Evolutionary conservation across 2,797 vertebrate genomes (phyloP).

Genomic region (Sebastes kiyomatsui): DNA sequence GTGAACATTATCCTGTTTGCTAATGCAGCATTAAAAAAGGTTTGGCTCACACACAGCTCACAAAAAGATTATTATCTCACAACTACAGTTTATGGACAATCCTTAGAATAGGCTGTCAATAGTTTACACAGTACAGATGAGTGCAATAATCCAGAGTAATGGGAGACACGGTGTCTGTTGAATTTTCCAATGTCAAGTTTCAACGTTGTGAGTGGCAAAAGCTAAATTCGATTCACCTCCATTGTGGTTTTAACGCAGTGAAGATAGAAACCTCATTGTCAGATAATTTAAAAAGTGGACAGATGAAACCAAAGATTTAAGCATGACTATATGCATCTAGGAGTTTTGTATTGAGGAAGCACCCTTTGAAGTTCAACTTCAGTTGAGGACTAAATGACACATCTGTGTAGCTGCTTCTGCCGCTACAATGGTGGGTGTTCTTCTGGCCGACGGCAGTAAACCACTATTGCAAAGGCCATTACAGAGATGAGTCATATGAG

Average conservation of each 20-base stretch:
- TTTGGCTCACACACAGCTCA: too few species aligned
- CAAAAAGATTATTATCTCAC: too few species aligned
- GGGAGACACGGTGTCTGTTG: not conserved
- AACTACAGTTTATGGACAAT: too few species aligned
- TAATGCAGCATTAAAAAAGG: too few species aligned
- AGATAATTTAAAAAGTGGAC: not conserved
- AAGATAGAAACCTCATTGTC: not conserved
- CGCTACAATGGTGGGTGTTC: not conserved
- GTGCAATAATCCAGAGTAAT: not conserved
- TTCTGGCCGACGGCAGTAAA: not conserved
- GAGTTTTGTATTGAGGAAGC: not conserved
- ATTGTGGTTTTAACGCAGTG: not conserved
- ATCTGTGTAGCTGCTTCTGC: not conserved
- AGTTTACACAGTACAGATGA: not conserved
- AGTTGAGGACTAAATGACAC: not conserved
- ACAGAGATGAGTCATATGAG: slow-evolving; percentile 1
- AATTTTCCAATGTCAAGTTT: not conserved
- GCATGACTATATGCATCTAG: not conserved
- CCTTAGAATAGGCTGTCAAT: not conserved
- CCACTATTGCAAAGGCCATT: not conserved
- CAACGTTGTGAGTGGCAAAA: not conserved
- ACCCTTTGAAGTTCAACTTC: not conserved
- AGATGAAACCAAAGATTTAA: not conserved
- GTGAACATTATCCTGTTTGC: too few species aligned
- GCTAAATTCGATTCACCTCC: not conserved